Evolutionary conservation across 2,113 vertebrate genomes (phyloP).

Genomic region (Stomatorhinus ivindoensis): DNA sequence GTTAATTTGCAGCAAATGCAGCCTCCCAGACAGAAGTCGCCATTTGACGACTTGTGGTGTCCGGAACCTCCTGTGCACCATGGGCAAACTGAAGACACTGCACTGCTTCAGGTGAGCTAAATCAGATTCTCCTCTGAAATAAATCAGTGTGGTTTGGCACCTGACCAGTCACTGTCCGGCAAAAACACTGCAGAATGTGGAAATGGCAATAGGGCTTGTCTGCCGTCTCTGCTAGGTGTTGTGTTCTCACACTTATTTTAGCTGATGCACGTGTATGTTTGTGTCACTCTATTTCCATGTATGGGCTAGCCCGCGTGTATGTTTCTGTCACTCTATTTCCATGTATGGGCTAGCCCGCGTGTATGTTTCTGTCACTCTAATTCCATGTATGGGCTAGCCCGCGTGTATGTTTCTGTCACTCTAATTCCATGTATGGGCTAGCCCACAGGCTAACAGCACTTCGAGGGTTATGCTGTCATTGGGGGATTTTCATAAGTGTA

Average conservation of each 20-base stretch:
- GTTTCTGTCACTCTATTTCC: background rate
- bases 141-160: background rate
- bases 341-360: no score
- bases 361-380: background rate
- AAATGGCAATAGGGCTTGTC: background rate
- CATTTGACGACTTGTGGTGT: background rate
- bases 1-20: background rate
- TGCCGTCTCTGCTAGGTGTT: background rate
- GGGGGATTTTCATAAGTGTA: background rate
- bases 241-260: background rate
- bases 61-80: background rate
- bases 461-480: background rate
- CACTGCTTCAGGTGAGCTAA: background rate
- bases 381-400: background rate
- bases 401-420: background rate
- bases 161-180: background rate
- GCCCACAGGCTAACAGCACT: background rate
- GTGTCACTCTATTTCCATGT: background rate
- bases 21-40: background rate
- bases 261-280: background rate
- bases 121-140: background rate
- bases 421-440: background rate
- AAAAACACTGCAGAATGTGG: background rate
- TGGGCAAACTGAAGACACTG: background rate
- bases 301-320: no score